Base-by-base conservation (phyloP, 2,888 invertebrate species). In the Ophioninae sp. region DNA sequence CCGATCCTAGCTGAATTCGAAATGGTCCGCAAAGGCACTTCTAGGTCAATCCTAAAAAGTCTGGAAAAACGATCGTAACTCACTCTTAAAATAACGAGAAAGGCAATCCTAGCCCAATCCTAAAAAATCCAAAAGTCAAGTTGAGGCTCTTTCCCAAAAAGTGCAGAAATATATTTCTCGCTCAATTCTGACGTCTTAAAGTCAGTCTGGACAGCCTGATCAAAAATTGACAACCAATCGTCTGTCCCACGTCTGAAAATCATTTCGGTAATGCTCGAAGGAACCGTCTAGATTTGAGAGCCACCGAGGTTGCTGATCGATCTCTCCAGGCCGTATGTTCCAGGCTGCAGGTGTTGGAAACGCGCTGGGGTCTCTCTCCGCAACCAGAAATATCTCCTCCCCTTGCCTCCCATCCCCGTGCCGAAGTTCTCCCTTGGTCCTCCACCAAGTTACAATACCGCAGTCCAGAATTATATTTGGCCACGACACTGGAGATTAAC, bases 281-380 rank as follows among this genome's bases (percentile, higher is more conserved):
- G 44, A 62, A 44, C 44, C 44, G 57, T 73, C 77, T 23, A 72
- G 57, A 56, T 41, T 41, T 17, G 67, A 56, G 8, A 64, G 73
- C 44, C 37, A 59, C 39, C 39, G 64, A 78, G 59, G 65, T 78
- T 50, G 69, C n/a, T 76, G 74, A 81, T 83, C 74, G 80, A 80
- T 81, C 57, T 65, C 69, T 37, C 57, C 21, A 64, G 62, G 5
- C 41, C 65, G 37, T 77, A 39, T 65, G 21, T 62, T 57, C 59
- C 20, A 6, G 21, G 74, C 68, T 76, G 74, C 69, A 83, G 73
- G 78, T 80, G 83, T 78, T 74, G 77, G 80, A 64, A 80, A 83
- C 57, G 73, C 78, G 62, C n/a, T n/a, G 77, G 44, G 20, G 44
- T 69, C 68, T 75, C 20, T 59, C 74, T 64, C 64, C 20, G 17